phyloP scores from a whole-genome alignment of 2,888 invertebrate species.

The Agrypnus murinus region DNA sequence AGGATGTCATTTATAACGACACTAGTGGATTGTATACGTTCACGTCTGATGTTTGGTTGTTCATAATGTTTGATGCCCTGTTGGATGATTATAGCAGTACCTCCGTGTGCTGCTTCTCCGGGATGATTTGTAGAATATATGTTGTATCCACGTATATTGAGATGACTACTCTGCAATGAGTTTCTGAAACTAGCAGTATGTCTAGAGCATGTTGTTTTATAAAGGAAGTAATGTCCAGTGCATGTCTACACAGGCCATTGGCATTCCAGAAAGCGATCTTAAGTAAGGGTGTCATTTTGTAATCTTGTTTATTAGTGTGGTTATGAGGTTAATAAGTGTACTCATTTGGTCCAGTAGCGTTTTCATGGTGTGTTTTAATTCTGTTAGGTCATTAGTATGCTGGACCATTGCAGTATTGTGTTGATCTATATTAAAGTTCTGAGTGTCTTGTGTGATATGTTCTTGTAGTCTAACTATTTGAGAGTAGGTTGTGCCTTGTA shows the following conservation, averaged over 20 bases:
- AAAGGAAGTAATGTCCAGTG: not conserved
- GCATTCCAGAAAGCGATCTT: not conserved
- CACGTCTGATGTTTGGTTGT: not conserved
- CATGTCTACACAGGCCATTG: not conserved
- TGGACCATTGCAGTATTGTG: constrained; percentile 15
- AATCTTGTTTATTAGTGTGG: too few relatives aligned
- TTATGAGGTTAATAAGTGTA: too few relatives aligned
- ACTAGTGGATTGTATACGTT: not conserved
- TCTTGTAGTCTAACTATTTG: not conserved
- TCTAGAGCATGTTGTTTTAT: not conserved
- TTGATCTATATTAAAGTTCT: constrained; percentile 8
- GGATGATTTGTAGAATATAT: not conserved
- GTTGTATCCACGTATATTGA: not conserved
- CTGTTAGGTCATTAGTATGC: constrained; percentile 9
- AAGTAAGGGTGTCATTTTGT: constrained; percentile 1
- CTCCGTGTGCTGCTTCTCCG: not conserved
- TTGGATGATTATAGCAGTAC: not conserved
- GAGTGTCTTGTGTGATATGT: constrained; percentile 3
- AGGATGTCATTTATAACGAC: constrained; percentile 3
- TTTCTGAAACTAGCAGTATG: not conserved
- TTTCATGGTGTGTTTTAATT: too few relatives aligned
- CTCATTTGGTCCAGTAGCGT: too few relatives aligned
- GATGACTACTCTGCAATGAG: not conserved
- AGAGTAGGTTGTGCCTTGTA: constrained; percentile 5
- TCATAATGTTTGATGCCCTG: not conserved